phyloP scores from a whole-genome alignment of 2,888 invertebrate genomes.

The Euspilapteryx auroguttella region DNA sequence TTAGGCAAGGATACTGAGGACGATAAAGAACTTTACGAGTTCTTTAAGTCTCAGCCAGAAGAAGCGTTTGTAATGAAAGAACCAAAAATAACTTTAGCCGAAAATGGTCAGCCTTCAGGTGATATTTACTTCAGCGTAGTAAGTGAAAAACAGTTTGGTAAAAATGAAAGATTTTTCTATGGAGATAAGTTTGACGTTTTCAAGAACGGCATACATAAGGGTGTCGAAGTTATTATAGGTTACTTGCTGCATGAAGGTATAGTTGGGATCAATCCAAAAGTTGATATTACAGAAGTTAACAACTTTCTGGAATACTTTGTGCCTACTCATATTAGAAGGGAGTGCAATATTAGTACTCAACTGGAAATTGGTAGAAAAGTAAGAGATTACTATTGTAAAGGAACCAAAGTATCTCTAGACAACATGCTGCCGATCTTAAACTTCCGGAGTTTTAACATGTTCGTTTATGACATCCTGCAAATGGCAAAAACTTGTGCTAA shows the following conservation, averaged over 20 bases:
- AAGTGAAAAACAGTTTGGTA: slow-evolving; percentile 22
- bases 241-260: slow-evolving; percentile 70
- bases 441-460: slow-evolving; percentile 14
- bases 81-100: slow-evolving; percentile 12
- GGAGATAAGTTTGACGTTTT: slow-evolving; percentile 24
- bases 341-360: slow-evolving; percentile 16
- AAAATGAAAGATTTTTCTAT: slow-evolving; percentile 21
- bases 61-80: slow-evolving; percentile 14
- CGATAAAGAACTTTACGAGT: slow-evolving; percentile 21
- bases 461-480: slow-evolving; percentile 15
- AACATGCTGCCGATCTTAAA: slow-evolving; percentile 14
- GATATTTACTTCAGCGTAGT: slow-evolving; percentile 16
- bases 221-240: slow-evolving; percentile 70
- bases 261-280: slow-evolving; percentile 10
- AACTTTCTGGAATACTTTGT: slow-evolving; percentile 19
- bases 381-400: slow-evolving; percentile 19
- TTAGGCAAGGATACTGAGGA: slow-evolving; percentile 25
- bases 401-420: slow-evolving; percentile 12
- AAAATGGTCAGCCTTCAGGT: slow-evolving; percentile 11
- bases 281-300: slow-evolving; percentile 14
- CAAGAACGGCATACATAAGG: slow-evolving; percentile 39
- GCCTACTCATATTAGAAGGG: slow-evolving; percentile 15
- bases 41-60: slow-evolving; percentile 20
- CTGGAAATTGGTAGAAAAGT: slow-evolving; percentile 19
- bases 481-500: slow-evolving; percentile 15